Percentiles rank a stretch among this genome's conserved stretches.
Conservation (phyloP, 2,797 vertebrate genomes). For the Malacoraja senta region DNA sequence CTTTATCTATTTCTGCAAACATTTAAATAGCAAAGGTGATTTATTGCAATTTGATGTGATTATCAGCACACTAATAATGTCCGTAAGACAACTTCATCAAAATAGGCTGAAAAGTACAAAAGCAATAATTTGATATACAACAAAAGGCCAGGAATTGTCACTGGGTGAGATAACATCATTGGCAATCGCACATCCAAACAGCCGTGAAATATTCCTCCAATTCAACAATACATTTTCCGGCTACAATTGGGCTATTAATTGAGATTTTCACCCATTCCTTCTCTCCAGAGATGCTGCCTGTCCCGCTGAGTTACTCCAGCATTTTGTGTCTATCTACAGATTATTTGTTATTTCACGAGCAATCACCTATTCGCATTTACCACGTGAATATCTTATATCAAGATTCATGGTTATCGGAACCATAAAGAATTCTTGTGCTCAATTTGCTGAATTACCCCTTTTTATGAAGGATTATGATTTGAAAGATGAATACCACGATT, state of each 20-base stretch:
- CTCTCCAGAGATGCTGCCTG: no score
- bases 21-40: neutral
- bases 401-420: neutral
- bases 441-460: neutral
- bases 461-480: neutral
- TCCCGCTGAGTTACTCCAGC: no score
- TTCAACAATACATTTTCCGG: neutral
- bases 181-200: neutral
- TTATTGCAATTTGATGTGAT: neutral
- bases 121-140: neutral
- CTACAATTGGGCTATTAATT: no score
- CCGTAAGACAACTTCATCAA: neutral
- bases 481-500: neutral
- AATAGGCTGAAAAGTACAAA: neutral
- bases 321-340: neutral
- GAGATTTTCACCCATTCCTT: no score
- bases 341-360: neutral
- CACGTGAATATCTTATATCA: neutral
- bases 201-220: neutral
- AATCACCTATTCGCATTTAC: neutral
- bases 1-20: neutral
- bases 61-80: neutral
- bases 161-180: neutral
- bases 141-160: neutral
- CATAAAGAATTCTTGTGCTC: neutral